Evolutionary conservation across 64 coral and sea anemone species (phyloP), one percentile per base, ranked within the genome.

Genomic region (Montipora sp.): DNA sequence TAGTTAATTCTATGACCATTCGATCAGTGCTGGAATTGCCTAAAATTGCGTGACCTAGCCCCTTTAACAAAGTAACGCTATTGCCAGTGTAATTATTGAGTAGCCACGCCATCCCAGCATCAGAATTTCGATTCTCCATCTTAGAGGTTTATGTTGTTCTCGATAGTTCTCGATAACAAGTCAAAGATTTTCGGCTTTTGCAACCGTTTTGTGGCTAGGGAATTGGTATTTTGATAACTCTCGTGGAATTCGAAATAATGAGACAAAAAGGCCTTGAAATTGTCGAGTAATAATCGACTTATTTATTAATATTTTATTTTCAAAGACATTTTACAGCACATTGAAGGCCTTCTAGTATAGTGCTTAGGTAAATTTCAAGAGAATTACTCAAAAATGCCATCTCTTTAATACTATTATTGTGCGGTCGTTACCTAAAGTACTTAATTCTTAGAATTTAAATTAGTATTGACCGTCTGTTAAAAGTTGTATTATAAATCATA

Each of bases 401-500:
- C 47, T 19, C 47, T 11, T 49, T 78, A 48, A 4, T 12, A 78
- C 48, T 14, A 78, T 57, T 57, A 57, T 57, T 57, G 53, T 36
- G 44, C 45, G 55, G 23, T 71, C 43, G 21, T 27, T 85, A 18
- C 47, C 70, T 85, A 63, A 80, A 63, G 23, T 85, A 67, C 71
- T 85, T 4, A 45, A 85, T 85, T 72, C 63, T 72, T 63, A 85
- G 48, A 85, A 85, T 85, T 71, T 85, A 71, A 85, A 71, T 43
- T 36, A 23, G 65, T 46, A 85, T 71, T 85, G 82, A 72, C 63
- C 65, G 66, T 57, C 61, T 72, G 13, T 63, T 3, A 63, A 63
- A 16, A 71, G 82, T 85, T 85, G 82, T 85, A 85, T 85, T 2
- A 71, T 85, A 85, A 85, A 85, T 50, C n/a, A 71, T 85, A 85